Evolutionary conservation across 2,113 vertebrate species (phyloP).

Genomic region (Albula glossodonta): DNA sequence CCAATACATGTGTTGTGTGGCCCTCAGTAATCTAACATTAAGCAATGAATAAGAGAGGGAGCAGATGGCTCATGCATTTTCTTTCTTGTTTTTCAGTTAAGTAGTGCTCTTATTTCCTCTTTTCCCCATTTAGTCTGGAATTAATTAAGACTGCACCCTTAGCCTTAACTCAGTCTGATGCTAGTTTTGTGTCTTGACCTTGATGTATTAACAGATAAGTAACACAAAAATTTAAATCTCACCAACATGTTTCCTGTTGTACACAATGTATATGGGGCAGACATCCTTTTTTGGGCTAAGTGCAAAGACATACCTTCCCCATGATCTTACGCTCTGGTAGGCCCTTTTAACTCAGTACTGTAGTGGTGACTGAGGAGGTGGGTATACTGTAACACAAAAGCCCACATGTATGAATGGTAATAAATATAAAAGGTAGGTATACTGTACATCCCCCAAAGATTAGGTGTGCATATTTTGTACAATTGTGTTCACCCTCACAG

Average conservation of each 20-base stretch:
- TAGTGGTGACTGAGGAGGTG: too few relatives aligned
- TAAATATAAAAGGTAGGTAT: too few relatives aligned
- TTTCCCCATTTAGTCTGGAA: not conserved
- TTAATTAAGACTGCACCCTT: not conserved
- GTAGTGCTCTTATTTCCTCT: not conserved
- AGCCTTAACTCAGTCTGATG: not conserved
- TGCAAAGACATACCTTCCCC: not conserved
- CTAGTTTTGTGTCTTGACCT: not conserved
- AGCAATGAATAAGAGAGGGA: not conserved
- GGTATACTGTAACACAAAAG: too few relatives aligned
- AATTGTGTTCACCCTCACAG: not conserved
- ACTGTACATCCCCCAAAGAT: too few relatives aligned
- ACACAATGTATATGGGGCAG: not conserved
- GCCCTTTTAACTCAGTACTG: too few relatives aligned
- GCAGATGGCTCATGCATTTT: not conserved
- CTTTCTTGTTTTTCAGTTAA: not conserved
- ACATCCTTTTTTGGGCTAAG: not conserved
- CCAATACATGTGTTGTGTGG: not conserved
- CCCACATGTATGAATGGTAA: too few relatives aligned
- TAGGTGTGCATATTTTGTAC: too few relatives aligned
- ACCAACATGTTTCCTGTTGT: not conserved
- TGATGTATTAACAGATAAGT: not conserved
- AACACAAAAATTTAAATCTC: not conserved
- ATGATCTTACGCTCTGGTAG: too few relatives aligned
- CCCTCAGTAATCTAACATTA: slow-evolving; percentile 2